Percentiles rank a stretch among this genome's conserved stretches.
phyloP scores from a whole-genome alignment of 2,113 vertebrate genomes.

The Hiodon tergisus region DNA sequence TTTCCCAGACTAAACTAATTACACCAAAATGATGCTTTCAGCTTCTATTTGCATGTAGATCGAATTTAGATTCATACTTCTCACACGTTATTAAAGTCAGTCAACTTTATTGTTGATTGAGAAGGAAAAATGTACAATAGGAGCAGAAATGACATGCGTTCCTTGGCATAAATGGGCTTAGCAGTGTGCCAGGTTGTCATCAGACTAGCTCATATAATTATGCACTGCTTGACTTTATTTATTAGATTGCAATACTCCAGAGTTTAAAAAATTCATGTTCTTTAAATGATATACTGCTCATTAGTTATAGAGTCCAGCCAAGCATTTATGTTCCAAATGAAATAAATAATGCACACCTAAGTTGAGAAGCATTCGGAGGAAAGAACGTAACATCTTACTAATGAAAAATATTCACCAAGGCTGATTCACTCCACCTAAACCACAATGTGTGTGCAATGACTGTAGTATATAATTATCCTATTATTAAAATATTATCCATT shows the following conservation, averaged over 20 bases:
- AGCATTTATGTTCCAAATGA: conserved; percentile 1
- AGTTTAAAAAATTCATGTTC: neutral
- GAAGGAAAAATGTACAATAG: neutral
- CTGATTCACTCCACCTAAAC: neutral
- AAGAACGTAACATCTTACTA: neutral
- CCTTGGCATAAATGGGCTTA: neutral
- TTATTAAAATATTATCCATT: too few species aligned
- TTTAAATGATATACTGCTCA: neutral
- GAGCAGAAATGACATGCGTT: neutral
- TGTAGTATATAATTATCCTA: too few species aligned
- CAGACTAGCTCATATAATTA: neutral
- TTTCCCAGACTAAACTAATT: too few species aligned
- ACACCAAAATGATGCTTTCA: neutral
- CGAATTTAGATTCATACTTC: neutral
- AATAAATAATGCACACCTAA: neutral
- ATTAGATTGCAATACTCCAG: conserved; percentile 10
- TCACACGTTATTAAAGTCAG: neutral
- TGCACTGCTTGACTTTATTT: neutral
- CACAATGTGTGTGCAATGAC: neutral
- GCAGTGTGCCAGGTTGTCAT: neutral
- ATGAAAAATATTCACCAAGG: neutral
- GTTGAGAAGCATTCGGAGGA: neutral
- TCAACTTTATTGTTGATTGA: neutral
- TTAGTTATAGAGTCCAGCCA: neutral
- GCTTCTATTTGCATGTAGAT: neutral